phyloP scores from a whole-genome alignment of 2,797 vertebrate species.

The Sebastes hubbsi region DNA sequence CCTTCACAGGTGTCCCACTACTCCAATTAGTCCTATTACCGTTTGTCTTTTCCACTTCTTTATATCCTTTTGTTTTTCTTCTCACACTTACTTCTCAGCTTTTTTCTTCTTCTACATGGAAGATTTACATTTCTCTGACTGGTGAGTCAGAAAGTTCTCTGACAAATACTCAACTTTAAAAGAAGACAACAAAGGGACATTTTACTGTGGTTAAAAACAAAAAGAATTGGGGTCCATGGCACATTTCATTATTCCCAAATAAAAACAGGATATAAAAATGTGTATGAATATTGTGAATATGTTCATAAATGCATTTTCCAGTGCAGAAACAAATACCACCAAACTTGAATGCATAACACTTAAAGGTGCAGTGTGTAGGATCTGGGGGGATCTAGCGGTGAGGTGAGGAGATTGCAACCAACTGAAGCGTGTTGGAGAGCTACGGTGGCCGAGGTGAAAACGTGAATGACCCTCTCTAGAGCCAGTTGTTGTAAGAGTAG shows the following conservation, averaged over 20 bases:
- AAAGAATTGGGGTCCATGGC: rapidly evolving
- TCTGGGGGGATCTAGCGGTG: no score
- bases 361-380: neutral
- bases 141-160: neutral
- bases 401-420: no score
- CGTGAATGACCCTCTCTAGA: no score
- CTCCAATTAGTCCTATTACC: conserved; percentile 17
- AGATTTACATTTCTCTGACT: neutral
- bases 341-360: neutral
- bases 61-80: neutral
- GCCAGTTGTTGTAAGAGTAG: no score
- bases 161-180: neutral
- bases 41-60: neutral
- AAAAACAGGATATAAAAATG: neutral
- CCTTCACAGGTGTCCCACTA: neutral
- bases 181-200: neutral
- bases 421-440: no score
- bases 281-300: neutral
- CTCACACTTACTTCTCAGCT: neutral
- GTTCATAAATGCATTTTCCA: neutral
- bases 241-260: neutral
- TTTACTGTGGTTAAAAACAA: neutral
- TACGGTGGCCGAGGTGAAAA: no score
- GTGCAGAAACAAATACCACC: neutral
- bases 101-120: neutral